Conservation (phyloP, 1,140 invertebrate genomes). For the Dryas iulia region DNA sequence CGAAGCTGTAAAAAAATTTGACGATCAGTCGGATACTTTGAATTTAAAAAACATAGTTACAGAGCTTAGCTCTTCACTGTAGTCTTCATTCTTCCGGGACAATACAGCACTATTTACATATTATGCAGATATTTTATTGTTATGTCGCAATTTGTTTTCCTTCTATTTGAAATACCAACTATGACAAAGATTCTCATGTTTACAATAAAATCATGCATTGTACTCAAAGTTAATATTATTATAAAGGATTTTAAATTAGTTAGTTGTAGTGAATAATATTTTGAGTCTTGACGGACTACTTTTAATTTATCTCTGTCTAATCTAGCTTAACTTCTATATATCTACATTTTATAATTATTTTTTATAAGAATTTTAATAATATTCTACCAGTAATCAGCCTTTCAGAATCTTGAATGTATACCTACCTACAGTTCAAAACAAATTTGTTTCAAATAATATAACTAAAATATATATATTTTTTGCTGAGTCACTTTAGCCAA, state of each 20-base stretch:
- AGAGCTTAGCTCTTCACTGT: neutral
- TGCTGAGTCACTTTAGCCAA: neutral
- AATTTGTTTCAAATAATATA: too few species aligned
- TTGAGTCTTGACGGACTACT: too few species aligned
- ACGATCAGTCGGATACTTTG: too few species aligned
- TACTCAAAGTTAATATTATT: neutral
- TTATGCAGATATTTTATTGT: constrained; percentile 5
- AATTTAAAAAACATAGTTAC: neutral
- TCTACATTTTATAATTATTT: too few species aligned
- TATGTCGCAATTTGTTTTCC: neutral
- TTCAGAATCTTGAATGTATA: too few species aligned
- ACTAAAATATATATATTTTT: neutral
- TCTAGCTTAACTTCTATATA: too few species aligned
- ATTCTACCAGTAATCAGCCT: too few species aligned
- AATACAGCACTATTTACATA: neutral
- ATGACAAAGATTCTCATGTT: neutral
- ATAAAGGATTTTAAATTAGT: neutral
- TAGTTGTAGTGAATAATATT: too few species aligned
- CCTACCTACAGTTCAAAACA: too few species aligned
- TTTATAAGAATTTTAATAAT: too few species aligned
- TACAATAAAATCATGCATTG: neutral
- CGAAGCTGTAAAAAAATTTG: too few species aligned
- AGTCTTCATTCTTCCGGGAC: neutral
- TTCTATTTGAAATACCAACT: neutral
- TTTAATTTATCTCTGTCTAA: too few species aligned